These are phyloP conservation scores for Trichacis sp. DNA, from an alignment of 2,888 invertebrate genomes.

Conservation along the genomic window DNA sequence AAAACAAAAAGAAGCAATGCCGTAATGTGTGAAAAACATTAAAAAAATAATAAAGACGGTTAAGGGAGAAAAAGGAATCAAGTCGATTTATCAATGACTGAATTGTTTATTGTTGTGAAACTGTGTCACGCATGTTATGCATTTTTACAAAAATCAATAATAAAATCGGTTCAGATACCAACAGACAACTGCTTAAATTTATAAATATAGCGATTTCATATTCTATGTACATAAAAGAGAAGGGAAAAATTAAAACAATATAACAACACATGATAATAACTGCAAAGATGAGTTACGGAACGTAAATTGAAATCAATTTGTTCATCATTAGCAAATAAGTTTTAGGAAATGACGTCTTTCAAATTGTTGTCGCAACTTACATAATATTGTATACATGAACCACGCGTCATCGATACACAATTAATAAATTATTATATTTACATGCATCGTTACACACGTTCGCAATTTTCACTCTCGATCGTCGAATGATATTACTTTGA, in stretches of 20 bases:
- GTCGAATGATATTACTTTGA: too few species aligned
- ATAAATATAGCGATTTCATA: conserved; percentile 51
- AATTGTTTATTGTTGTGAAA: conserved; percentile 41
- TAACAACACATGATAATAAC: conserved; percentile 57
- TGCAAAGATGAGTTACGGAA: too few species aligned
- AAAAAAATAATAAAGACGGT: too few species aligned
- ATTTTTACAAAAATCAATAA: conserved; percentile 38
- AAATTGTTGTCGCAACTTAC: conserved; percentile 17
- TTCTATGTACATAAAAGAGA: conserved; percentile 46
- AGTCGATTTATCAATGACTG: conserved; percentile 30
- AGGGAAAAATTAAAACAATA: conserved; percentile 42
- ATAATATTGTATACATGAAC: conserved; percentile 38
- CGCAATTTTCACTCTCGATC: conserved; percentile 20
- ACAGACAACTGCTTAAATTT: conserved; percentile 59
- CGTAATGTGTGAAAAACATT: too few species aligned
- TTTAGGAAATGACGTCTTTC: conserved; percentile 17
- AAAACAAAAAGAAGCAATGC: too few species aligned
- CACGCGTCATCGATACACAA: conserved; percentile 37
- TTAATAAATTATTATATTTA: conserved; percentile 45
- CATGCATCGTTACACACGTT: conserved; percentile 20
- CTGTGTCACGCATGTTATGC: conserved; percentile 33
- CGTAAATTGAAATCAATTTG: too few species aligned
- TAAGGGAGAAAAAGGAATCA: too few species aligned
- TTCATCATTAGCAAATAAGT: conserved; percentile 5
- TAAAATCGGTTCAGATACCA: conserved; percentile 50